phyloP scores from a whole-genome alignment of 1,140 invertebrate species.

The Octopus sinensis region DNA sequence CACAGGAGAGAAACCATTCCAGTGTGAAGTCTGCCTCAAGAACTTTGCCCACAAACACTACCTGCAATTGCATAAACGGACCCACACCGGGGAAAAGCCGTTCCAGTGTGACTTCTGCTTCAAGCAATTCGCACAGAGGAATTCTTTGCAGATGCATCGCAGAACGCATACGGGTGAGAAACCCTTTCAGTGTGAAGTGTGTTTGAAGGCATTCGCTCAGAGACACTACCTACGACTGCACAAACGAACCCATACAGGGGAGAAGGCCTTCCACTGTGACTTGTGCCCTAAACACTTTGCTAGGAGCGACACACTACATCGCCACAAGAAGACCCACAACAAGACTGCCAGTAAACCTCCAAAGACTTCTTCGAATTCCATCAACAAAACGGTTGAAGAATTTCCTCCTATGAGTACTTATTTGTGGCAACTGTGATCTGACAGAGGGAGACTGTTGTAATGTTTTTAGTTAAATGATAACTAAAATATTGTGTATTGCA shows the following conservation, averaged over 20 bases:
- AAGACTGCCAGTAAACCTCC: background rate
- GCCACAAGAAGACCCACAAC: constrained; percentile 25
- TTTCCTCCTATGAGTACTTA: constrained; percentile 7
- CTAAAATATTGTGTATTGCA: too few relatives aligned
- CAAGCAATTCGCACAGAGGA: constrained; percentile 33
- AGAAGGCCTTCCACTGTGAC: constrained; percentile 24
- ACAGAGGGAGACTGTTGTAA: too few relatives aligned
- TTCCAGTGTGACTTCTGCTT: constrained; percentile 32
- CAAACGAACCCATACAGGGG: constrained; percentile 46
- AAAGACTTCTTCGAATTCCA: background rate
- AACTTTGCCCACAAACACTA: constrained; percentile 57
- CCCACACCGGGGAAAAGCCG: constrained; percentile 17
- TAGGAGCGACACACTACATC: constrained; percentile 10
- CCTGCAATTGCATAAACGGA: constrained; percentile 80
- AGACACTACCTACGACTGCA: constrained; percentile 45
- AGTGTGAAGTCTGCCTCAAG: constrained; percentile 71
- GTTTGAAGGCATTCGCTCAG: constrained; percentile 42
- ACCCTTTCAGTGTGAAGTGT: constrained; percentile 54
- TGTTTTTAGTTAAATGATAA: too few relatives aligned
- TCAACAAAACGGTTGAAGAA: background rate
- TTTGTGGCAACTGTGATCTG: background rate
- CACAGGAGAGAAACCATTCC: constrained; percentile 9
- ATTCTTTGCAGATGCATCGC: constrained; percentile 46
- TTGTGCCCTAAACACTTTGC: constrained; percentile 64
- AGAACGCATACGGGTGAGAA: constrained; percentile 53